Evolutionary conservation across 2,888 invertebrate species (phyloP).

Genomic region (Cryptosula pallasiana): DNA sequence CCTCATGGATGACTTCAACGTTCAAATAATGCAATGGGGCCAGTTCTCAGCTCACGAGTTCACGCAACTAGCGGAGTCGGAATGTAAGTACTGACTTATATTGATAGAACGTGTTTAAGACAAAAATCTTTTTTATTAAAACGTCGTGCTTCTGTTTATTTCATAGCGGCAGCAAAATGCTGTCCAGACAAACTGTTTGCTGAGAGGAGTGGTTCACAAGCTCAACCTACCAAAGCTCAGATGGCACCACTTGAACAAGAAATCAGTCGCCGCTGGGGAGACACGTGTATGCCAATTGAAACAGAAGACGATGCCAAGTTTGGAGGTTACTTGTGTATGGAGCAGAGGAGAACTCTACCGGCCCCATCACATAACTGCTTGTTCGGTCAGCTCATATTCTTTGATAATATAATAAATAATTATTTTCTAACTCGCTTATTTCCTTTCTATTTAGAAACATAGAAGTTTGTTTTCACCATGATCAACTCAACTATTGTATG

Average conservation of each 20-base stretch:
- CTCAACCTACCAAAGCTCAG: neutral
- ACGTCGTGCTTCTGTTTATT: too few relatives aligned
- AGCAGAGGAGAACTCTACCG: neutral
- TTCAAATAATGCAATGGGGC: neutral
- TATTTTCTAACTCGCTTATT: too few relatives aligned
- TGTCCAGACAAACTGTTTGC: slow-evolving; percentile 1
- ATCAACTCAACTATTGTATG: too few relatives aligned
- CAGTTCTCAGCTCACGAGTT: neutral
- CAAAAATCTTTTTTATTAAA: too few relatives aligned
- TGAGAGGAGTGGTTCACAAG: neutral
- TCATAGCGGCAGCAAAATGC: neutral
- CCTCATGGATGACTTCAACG: neutral
- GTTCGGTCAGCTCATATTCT: neutral
- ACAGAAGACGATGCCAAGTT: neutral
- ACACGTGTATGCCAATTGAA: slow-evolving; percentile 5
- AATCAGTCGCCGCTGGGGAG: neutral
- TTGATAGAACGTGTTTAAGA: too few relatives aligned
- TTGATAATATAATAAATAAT: too few relatives aligned
- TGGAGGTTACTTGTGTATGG: neutral
- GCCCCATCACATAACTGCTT: neutral
- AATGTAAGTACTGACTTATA: too few relatives aligned
- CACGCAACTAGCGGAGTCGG: neutral
- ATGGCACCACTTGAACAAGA: neutral
- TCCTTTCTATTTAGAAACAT: too few relatives aligned
- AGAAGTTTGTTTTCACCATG: too few relatives aligned